Evolutionary conservation across 1,140 invertebrate species (phyloP).

Genomic region (Nixonia krombeini): DNA sequence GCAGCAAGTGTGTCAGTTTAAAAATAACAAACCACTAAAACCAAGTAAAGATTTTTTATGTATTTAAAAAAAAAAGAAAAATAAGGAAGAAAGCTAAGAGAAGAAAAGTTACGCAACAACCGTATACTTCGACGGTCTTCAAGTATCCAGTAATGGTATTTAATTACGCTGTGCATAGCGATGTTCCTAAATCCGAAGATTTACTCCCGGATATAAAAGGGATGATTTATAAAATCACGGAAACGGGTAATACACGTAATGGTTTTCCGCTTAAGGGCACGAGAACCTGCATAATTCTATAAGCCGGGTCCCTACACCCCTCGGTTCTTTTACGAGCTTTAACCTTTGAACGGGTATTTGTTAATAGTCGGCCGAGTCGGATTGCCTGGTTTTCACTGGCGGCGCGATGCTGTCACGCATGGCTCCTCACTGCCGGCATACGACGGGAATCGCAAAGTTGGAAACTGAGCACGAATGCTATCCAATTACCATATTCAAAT

Average conservation of each 20-base stretch:
- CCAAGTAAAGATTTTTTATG: no score
- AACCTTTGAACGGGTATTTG: conserved; percentile 20
- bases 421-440: conserved; percentile 14
- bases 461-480: conserved; percentile 22
- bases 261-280: conserved; percentile 4
- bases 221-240: conserved; percentile 7
- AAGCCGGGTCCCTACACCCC: conserved; percentile 9
- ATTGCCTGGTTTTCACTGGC: conserved; percentile 17
- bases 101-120: no score
- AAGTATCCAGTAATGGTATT: no score
- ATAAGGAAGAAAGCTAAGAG: no score
- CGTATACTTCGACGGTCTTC: no score
- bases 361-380: conserved; percentile 14
- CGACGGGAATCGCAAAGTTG: conserved; percentile 13
- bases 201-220: no score
- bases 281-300: conserved; percentile 16
- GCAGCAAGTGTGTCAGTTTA: no score
- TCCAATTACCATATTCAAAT: conserved; percentile 35
- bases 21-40: no score
- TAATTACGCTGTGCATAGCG: no score
- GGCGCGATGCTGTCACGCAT: conserved; percentile 21
- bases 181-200: no score
- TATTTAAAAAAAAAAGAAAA: no score
- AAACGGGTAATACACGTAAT: conserved; percentile 1
- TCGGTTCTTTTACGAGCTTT: conserved; percentile 6